phyloP scores from a whole-genome alignment of 2,797 vertebrate genomes.

The Acipenser transmontanus region DNA sequence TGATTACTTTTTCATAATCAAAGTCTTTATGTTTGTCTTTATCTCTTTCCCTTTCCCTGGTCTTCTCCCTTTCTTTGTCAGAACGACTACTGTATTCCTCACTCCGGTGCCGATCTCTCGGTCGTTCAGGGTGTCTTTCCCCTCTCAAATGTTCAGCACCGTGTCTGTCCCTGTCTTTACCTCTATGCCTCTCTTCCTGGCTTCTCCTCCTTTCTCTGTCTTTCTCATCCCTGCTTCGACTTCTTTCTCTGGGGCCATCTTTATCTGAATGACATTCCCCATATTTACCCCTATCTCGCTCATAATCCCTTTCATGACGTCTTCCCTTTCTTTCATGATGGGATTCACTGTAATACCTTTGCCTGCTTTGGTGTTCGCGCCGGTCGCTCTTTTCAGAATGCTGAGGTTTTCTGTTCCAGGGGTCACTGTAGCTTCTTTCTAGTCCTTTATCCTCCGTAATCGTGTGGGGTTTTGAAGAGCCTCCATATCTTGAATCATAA shows the following conservation, averaged over 20 bases:
- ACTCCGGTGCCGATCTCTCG: constrained; percentile 57
- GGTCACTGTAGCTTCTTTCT: constrained; percentile 75
- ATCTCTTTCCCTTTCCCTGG: constrained; percentile 62
- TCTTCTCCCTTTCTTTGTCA: constrained; percentile 61
- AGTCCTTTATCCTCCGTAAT: constrained; percentile 66
- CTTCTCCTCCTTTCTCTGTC: constrained; percentile 59
- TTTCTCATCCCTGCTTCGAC: constrained; percentile 58
- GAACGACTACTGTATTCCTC: constrained; percentile 61
- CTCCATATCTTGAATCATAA: constrained; percentile 54
- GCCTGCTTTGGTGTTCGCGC: constrained; percentile 64
- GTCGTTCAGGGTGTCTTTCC: constrained; percentile 58
- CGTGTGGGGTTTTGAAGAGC: constrained; percentile 46
- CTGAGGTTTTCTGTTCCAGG: constrained; percentile 75
- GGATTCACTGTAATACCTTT: constrained; percentile 72
- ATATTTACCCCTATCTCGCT: constrained; percentile 56
- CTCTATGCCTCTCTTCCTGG: constrained; percentile 63
- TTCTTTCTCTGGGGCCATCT: constrained; percentile 55
- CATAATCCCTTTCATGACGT: constrained; percentile 63
- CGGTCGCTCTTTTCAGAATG: constrained; percentile 66
- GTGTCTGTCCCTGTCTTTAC: constrained; percentile 48
- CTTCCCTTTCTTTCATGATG: constrained; percentile 77
- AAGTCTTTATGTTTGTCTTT: constrained; percentile 70
- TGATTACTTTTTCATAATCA: constrained; percentile 60
- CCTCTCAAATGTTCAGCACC: too few species aligned
- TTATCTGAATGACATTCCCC: constrained; percentile 54